phyloP scores from a whole-genome alignment of 2,888 invertebrate genomes.

The Pristionchus mayeri region DNA sequence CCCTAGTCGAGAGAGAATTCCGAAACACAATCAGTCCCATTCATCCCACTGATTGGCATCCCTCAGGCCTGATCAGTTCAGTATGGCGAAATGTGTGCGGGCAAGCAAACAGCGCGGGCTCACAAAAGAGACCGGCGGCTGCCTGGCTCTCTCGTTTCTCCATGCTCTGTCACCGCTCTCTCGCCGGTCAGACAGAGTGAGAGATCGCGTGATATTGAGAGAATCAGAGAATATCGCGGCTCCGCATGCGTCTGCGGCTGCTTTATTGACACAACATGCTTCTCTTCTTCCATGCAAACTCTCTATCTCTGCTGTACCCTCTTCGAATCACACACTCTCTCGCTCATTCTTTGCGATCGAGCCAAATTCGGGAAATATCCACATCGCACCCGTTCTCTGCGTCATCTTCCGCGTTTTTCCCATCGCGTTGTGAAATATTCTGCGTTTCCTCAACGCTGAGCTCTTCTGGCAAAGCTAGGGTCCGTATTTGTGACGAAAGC shows the following conservation, averaged over 20 bases:
- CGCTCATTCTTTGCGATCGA: neutral
- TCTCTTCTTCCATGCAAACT: conserved; percentile 5
- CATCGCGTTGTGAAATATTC: neutral
- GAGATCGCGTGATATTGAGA: no score
- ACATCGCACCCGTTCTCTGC: conserved; percentile 12
- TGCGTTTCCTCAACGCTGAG: no score
- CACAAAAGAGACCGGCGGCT: no score
- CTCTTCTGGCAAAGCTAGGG: no score
- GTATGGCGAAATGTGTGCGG: conserved; percentile 33
- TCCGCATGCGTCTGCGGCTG: neutral
- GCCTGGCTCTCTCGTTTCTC: no score
- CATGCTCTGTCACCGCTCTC: no score
- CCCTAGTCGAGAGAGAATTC: no score
- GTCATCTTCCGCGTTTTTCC: neutral
- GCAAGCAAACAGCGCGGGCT: neutral
- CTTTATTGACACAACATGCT: conserved; percentile 41
- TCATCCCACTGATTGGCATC: no score
- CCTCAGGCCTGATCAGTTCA: neutral
- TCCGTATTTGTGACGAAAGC: no score
- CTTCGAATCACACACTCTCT: neutral
- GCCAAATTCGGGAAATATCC: conserved; percentile 4
- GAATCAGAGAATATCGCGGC: no score
- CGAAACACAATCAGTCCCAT: no score
- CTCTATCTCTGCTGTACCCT: neutral
- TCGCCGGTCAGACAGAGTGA: no score